Base-by-base conservation (phyloP, 2,888 invertebrate species). In the Stegophylla sp. region DNA sequence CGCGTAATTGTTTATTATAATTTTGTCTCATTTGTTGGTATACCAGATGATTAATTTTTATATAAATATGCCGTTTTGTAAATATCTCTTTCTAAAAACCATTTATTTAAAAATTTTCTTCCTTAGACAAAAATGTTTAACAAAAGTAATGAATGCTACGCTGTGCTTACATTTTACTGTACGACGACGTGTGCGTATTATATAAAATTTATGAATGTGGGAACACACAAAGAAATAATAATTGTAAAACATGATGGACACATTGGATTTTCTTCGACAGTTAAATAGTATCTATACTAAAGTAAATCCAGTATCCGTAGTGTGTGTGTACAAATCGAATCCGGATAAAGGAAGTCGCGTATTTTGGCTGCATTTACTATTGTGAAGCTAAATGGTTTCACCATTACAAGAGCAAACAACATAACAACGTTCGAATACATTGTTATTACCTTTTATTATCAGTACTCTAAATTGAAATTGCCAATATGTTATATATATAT, bases 231-330 rank as follows among this genome's bases (percentile, higher is more conserved):
- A 43, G 51, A 64, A 9, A 10, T 63, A 63, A 74, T 63, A 63
- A 74, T 73, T 20, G 28, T 63, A 63, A 74, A 45, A 48, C 23
- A 23, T 64, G 63, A 75, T 63, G 51, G 74, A 63, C 74, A 64
- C 17, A 63, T 75, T 75, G 34, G 48, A 64, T 75, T 51, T 75
- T 23, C 51, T 75, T 3, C 20, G 23, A 75, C 63, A 51, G 34
- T 41, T 20, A 20, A 51, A 74, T n/a, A n/a, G n/a, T 48, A 15
- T 69, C 15, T 12, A 73, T 23, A 43, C 20, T 23, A 23, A 10
- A 1, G 20, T 61, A 28, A 17, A 61, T 61, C 61, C 34, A 34
- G n/a, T 56, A 20, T 3, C 10, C n/a, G n/a, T 28, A n/a, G 61
- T 61, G 56, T 1, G 12, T 56, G 56, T 23, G 56, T 51, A 51